Conservation (phyloP, 2,888 invertebrate genomes). For the Palloptera scutellata region DNA sequence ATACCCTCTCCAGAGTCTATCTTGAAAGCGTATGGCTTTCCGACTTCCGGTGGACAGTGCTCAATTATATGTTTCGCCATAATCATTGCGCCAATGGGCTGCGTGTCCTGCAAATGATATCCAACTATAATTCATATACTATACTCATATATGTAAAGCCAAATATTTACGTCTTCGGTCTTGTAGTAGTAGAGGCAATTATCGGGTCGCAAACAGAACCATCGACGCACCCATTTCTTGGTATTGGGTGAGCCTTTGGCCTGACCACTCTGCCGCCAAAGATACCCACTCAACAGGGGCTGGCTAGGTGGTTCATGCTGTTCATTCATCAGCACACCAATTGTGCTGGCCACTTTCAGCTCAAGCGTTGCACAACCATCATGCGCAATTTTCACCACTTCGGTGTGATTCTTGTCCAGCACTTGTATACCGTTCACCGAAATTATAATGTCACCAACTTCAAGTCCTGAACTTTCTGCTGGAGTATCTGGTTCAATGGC, state of each 20-base stretch:
- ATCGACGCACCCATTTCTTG: conserved; percentile 83
- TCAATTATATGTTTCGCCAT: conserved; percentile 83
- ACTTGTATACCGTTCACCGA: conserved; percentile 91
- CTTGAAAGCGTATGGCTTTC: conserved; percentile 75
- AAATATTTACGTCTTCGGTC: conserved; percentile 80
- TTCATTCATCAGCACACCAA: conserved; percentile 77
- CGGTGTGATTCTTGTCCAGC: conserved; percentile 90
- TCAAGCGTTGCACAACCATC: conserved; percentile 86
- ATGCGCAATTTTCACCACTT: conserved; percentile 91
- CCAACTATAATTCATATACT: not conserved
- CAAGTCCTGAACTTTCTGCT: conserved; percentile 89
- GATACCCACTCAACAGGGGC: conserved; percentile 76
- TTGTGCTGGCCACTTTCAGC: conserved; percentile 87
- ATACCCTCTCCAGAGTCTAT: conserved; percentile 76
- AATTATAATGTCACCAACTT: conserved; percentile 93
- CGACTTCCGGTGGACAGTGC: conserved; percentile 63
- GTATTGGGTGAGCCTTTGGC: conserved; percentile 67
- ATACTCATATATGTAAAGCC: not conserved
- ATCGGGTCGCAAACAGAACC: conserved; percentile 90
- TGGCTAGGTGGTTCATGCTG: conserved; percentile 71
- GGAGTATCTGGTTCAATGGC: conserved; percentile 94
- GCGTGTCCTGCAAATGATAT: conserved; percentile 72
- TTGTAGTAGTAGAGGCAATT: conserved; percentile 96
- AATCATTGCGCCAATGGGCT: conserved; percentile 89
- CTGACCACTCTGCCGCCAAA: conserved; percentile 76